Conservation (phyloP, 2,888 invertebrate species). For the Podabrus alpinus region DNA sequence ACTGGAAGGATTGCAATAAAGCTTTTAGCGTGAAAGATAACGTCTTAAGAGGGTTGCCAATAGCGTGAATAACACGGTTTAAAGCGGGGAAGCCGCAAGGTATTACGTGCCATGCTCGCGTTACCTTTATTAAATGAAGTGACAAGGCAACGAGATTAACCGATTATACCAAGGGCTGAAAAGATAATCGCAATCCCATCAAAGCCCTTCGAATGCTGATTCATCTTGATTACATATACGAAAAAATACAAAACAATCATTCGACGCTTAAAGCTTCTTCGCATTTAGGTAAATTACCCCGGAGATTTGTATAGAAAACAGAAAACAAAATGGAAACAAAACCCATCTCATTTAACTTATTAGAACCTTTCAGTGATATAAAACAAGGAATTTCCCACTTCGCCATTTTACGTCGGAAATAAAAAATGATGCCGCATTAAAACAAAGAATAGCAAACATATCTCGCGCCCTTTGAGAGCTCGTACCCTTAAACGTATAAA, state of each 20-base stretch:
- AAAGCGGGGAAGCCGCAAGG: constrained; percentile 1
- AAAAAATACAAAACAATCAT: background rate
- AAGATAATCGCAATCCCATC: background rate
- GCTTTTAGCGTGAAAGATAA: constrained; percentile 12
- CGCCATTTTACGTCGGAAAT: background rate
- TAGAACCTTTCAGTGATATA: constrained; percentile 7
- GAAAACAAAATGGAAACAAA: constrained; percentile 10
- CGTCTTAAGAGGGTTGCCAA: constrained; percentile 13
- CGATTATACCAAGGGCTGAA: constrained; percentile 8
- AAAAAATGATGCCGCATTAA: constrained; percentile 10
- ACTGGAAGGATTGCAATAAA: constrained; percentile 11
- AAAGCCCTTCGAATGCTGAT: background rate
- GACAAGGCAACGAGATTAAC: constrained; percentile 12
- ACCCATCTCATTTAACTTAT: constrained; percentile 13
- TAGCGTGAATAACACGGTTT: constrained; percentile 18
- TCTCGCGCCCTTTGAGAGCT: constrained; percentile 11
- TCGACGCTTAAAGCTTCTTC: background rate
- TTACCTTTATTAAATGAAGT: constrained; percentile 13
- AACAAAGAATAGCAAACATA: constrained; percentile 10
- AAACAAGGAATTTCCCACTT: constrained; percentile 9
- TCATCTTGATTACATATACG: background rate
- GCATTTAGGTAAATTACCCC: background rate
- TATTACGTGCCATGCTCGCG: constrained; percentile 5
- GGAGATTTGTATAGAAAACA: background rate
- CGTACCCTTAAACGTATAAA: constrained; percentile 8